Base-by-base conservation (phyloP, 2,797 vertebrate genomes). In the Danionella dracula region DNA sequence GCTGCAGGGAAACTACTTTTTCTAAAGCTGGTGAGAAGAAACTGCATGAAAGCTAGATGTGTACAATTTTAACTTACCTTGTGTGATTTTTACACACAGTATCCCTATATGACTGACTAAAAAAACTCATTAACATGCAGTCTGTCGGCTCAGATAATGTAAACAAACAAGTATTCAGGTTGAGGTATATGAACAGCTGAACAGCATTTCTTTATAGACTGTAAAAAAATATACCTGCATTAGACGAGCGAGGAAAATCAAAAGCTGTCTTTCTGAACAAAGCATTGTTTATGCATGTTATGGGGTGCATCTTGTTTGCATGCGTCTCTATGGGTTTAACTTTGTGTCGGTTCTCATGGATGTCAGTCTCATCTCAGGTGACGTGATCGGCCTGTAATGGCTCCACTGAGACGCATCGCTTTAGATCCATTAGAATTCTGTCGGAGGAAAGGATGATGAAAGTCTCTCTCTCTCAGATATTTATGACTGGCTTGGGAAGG, bases 401-500 rank as follows among this genome's bases (percentile, higher is more conserved):
- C 44, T 61, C 44, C 58, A 9, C 45, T 54, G 60, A 60, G 13
- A 48, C 31, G 4, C 54, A 54, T 44, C 31, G 15, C 41, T 51
- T 60, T 35, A 23, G 44, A 57, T 70, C 38, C 11, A 73, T 70
- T 70, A 57, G 34, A 50, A 50, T 57, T 49, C 60, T 42, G 19
- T 64, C 44, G 16, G 21, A 32, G 53, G 11, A 34, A 56, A n/a
- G 37, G 50, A 56, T 69, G 46, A 62, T 62, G 32, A 31, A 38
- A 37, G 53, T 69, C 65, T 23, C 58, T 76, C 27, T 31, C 27
- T 31, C 61, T 34, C 51, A 17, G 42, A 42, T 29, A 27, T 42
- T 38, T 66, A 64, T 77, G 53, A 46, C 65, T 53, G 59, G 20
- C 34, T 48, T 40, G 54, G 66, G 56, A 27, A 75, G 67, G 70